Evolutionary conservation across 1,140 invertebrate genomes (phyloP).

Genomic region (Reticulitermes speratus): DNA sequence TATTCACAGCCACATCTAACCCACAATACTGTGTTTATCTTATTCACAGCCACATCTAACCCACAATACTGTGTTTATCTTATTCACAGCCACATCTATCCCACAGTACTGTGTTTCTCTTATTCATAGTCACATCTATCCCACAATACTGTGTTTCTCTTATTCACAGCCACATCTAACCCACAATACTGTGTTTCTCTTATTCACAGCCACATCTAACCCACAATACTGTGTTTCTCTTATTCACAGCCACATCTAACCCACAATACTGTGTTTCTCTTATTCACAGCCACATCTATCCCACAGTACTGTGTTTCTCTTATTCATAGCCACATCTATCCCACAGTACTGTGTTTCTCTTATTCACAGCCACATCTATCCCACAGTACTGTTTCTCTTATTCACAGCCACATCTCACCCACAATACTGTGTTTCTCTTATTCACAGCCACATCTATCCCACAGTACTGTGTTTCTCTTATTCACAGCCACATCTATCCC

Average conservation of each 20-base stretch:
- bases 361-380: constrained; percentile 82
- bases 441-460: constrained; percentile 86
- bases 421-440: constrained; percentile 62
- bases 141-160: constrained; percentile 67
- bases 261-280: constrained; percentile 67
- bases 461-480: constrained; percentile 50
- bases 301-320: constrained; percentile 58
- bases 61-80: constrained; percentile 67
- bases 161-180: constrained; percentile 82
- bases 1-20: constrained; percentile 82
- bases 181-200: constrained; percentile 67
- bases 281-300: constrained; percentile 82
- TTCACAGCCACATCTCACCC: constrained; percentile 86
- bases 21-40: constrained; percentile 67
- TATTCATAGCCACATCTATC: constrained; percentile 82
- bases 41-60: constrained; percentile 82
- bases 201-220: constrained; percentile 82
- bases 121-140: constrained; percentile 82
- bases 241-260: constrained; percentile 82
- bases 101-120: constrained; percentile 58
- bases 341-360: constrained; percentile 58
- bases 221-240: constrained; percentile 67
- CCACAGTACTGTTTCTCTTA: constrained; percentile 55
- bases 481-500: constrained; percentile 86
- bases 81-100: constrained; percentile 82